These are phyloP conservation scores for Myotis davidii DNA, from an alignment of 2,113 vertebrate species.

Conservation along the genomic window DNA sequence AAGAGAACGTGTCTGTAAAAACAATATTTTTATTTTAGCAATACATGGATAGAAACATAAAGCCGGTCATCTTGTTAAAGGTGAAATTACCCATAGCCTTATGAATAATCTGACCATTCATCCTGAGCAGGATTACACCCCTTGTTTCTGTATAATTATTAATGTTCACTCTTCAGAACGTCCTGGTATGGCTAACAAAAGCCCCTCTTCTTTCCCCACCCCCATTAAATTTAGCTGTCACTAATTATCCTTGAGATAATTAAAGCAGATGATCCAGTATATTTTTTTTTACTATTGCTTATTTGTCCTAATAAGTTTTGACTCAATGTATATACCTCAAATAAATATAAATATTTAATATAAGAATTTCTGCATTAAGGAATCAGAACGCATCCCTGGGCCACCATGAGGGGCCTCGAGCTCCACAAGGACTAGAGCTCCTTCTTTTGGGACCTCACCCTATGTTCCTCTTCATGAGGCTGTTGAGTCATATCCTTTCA, in stretches of 20 bases:
- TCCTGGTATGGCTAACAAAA: neutral
- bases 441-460: neutral
- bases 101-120: neutral
- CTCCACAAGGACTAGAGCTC: neutral
- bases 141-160: neutral
- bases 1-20: neutral
- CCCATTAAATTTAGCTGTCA: too few species aligned
- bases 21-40: neutral
- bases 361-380: neutral
- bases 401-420: neutral
- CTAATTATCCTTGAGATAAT: too few species aligned
- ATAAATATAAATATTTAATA: too few species aligned
- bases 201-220: fast-evolving
- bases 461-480: neutral
- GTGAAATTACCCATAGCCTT: neutral
- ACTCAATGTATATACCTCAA: too few species aligned
- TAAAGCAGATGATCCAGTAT: too few species aligned
- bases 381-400: neutral
- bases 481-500: neutral
- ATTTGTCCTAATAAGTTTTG: too few species aligned
- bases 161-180: neutral
- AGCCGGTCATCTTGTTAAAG: neutral
- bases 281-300: too few species aligned
- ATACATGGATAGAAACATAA: neutral
- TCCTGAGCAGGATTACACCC: neutral